Conservation (phyloP, 37 sponge, comb jelly and placozoan genomes). For the Oscarella lobularis region DNA sequence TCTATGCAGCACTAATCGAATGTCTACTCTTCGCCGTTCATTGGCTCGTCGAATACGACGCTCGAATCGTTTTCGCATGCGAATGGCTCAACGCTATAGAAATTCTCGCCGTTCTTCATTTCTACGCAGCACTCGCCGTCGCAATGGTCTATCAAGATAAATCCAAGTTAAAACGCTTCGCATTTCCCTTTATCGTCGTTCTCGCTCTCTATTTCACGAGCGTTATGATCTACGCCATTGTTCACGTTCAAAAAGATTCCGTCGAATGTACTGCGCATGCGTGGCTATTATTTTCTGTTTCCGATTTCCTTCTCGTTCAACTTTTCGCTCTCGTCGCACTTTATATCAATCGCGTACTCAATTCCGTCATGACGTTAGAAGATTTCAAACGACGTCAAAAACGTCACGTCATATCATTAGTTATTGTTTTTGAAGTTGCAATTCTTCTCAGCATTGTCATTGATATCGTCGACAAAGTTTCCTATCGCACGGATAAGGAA, state of each 20-base stretch:
- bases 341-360: background rate
- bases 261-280: background rate
- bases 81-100: background rate
- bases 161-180: background rate
- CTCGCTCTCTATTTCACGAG: background rate
- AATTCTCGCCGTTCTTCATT: background rate
- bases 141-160: background rate
- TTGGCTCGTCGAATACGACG: background rate
- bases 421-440: background rate
- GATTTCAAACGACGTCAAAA: background rate
- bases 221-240: background rate
- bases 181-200: background rate
- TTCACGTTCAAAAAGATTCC: background rate
- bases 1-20: background rate
- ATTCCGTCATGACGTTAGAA: background rate
- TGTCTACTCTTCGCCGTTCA: background rate
- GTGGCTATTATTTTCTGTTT: background rate
- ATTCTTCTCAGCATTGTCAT: background rate
- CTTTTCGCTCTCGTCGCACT: background rate
- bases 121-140: background rate
- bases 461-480: background rate
- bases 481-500: background rate
- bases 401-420: background rate
- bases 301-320: background rate
- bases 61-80: background rate